These are phyloP conservation scores for Oxyruncus cristatus DNA, from an alignment of 2,113 vertebrate species.

Conservation along the genomic window DNA sequence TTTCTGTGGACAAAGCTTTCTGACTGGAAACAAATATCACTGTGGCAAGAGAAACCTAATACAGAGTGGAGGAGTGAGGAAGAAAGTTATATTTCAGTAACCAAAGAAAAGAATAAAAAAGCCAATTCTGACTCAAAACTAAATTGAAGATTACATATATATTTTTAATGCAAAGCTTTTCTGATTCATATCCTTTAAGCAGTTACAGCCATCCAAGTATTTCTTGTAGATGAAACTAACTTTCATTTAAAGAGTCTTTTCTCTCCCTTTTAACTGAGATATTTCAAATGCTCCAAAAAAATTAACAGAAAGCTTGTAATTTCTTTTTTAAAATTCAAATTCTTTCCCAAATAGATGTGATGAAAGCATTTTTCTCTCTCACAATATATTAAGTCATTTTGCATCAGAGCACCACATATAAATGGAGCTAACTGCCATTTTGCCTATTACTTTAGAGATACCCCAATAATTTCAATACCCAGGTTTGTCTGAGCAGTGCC, in stretches of 20 bases:
- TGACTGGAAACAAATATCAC: constrained; percentile 98
- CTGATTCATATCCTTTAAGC: not conserved
- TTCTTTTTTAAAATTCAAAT: not conserved
- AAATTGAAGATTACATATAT: not conserved
- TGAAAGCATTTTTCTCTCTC: not conserved
- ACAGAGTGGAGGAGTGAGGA: not conserved
- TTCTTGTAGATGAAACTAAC: not conserved
- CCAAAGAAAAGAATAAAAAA: not conserved
- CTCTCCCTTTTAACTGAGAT: not conserved
- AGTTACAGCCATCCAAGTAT: not conserved
- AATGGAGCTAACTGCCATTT: not conserved
- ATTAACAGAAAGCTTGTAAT: not conserved
- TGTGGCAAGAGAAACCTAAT: constrained; percentile 92
- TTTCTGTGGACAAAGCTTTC: constrained; percentile 88
- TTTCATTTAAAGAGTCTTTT: not conserved
- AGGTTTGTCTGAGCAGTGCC: constrained; percentile 18
- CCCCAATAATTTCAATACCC: not conserved
- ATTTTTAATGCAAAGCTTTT: not conserved
- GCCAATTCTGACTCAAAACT: not conserved
- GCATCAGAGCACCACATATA: not conserved
- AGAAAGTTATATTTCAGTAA: not conserved
- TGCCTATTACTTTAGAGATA: not conserved
- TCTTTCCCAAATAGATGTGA: not conserved
- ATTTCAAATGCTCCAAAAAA: not conserved
- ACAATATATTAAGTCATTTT: not conserved